phyloP scores from a whole-genome alignment of 2,113 vertebrate species.

The Amblyopsis rosae region DNA sequence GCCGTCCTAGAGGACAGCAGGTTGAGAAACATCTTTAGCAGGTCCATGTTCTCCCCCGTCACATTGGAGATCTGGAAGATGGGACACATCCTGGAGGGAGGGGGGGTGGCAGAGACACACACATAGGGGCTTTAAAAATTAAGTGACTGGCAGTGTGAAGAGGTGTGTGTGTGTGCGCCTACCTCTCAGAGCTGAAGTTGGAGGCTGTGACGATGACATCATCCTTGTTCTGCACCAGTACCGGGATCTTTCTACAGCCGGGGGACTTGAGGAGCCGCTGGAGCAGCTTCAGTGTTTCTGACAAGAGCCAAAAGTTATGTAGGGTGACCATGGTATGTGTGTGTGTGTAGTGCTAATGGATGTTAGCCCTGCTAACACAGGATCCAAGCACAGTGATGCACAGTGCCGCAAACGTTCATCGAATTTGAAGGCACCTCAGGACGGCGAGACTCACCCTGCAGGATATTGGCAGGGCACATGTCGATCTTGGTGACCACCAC shows the following conservation, averaged over 20 bases:
- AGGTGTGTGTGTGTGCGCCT: not conserved
- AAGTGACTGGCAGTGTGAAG: not conserved
- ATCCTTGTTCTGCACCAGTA: slow-evolving; percentile 94
- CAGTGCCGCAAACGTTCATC: too few species aligned
- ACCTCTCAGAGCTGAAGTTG: slow-evolving; percentile 98
- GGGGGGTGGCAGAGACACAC: too few species aligned
- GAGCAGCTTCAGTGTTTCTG: slow-evolving; percentile 92
- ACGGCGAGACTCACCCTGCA: slow-evolving; percentile 82
- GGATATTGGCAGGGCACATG: slow-evolving; percentile 95
- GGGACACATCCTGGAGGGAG: slow-evolving; percentile 86
- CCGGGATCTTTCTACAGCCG: slow-evolving; percentile 95
- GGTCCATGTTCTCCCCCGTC: slow-evolving; percentile 92
- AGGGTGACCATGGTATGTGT: too few species aligned
- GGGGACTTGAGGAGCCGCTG: slow-evolving; percentile 94
- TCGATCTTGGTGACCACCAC: slow-evolving; percentile 97
- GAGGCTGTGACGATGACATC: slow-evolving; percentile 95
- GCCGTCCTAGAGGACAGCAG: slow-evolving; percentile 90
- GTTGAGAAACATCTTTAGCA: slow-evolving; percentile 97
- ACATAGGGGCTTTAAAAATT: not conserved
- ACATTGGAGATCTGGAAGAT: slow-evolving; percentile 98
- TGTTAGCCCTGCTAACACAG: too few species aligned
- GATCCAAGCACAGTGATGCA: too few species aligned
- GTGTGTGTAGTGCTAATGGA: too few species aligned
- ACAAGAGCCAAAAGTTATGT: not conserved
- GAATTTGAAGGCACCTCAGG: too few species aligned